Evolutionary conservation across 2,888 invertebrate genomes (phyloP).

Genomic region (Coelogynopora nodosa): DNA sequence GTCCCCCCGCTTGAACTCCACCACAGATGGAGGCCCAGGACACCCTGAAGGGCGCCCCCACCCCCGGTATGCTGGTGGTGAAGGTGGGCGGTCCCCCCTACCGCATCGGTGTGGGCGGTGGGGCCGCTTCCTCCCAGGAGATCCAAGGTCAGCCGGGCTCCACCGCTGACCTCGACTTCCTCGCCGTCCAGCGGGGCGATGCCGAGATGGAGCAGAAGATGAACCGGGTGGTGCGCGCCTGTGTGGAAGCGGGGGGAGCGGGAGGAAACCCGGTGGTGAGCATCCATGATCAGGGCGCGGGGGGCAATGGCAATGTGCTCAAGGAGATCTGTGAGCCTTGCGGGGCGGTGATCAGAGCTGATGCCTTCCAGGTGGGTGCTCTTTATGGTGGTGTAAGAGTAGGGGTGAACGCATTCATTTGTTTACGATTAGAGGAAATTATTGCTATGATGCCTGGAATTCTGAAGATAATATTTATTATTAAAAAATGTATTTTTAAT

Average conservation of each 20-base stretch:
- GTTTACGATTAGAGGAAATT: neutral
- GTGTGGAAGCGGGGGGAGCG: conserved; percentile 77
- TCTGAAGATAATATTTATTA: too few relatives aligned
- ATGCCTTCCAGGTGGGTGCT: conserved; percentile 62
- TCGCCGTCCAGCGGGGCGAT: conserved; percentile 91
- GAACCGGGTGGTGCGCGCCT: conserved; percentile 85
- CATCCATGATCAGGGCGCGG: conserved; percentile 98
- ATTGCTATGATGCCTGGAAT: too few relatives aligned
- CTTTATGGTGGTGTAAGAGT: neutral
- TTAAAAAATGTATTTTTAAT: too few relatives aligned
- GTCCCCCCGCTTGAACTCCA: neutral
- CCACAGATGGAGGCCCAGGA: neutral
- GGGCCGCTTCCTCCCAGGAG: conserved; percentile 92
- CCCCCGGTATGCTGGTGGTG: conserved; percentile 77
- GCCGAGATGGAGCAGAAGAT: conserved; percentile 98
- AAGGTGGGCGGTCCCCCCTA: conserved; percentile 96
- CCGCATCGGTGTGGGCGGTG: conserved; percentile 94
- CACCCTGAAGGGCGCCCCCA: conserved; percentile 5
- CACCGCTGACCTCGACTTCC: conserved; percentile 80
- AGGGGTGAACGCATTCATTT: neutral
- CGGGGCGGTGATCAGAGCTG: conserved; percentile 82
- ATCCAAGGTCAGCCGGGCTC: conserved; percentile 76
- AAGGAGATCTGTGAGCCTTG: conserved; percentile 92
- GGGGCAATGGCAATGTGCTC: conserved; percentile 87
- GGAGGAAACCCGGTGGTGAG: conserved; percentile 79